phyloP scores from a whole-genome alignment of 2,113 vertebrate species.

The Sitta europaea region DNA sequence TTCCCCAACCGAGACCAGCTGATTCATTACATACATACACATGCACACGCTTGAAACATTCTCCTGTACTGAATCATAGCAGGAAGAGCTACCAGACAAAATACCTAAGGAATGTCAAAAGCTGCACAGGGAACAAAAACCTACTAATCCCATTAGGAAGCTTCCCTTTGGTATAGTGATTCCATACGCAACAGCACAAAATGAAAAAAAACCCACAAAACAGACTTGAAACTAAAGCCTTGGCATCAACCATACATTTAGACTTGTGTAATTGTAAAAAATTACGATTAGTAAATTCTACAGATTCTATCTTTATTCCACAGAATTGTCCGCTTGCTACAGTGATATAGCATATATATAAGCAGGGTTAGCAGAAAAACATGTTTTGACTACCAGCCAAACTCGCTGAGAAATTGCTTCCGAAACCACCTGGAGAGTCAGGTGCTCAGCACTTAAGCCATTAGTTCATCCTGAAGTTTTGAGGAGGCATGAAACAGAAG shows the following conservation, averaged over 20 bases:
- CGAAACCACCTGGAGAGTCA: background rate
- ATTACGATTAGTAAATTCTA: background rate
- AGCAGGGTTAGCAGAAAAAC: background rate
- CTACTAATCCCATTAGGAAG: conserved; percentile 73
- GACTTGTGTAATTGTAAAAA: background rate
- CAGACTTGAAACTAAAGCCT: background rate
- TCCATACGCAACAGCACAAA: background rate
- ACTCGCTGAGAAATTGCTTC: background rate
- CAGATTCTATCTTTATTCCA: background rate
- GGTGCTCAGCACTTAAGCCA: background rate
- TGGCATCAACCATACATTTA: background rate
- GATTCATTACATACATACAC: conserved; percentile 62
- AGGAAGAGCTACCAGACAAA: conserved; percentile 56
- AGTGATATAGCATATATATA: background rate
- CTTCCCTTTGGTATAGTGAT: conserved; percentile 28
- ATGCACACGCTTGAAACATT: conserved; percentile 67
- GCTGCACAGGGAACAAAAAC: conserved; percentile 45
- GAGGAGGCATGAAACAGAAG: background rate
- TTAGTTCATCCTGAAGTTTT: background rate
- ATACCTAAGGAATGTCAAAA: conserved; percentile 68
- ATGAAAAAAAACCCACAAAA: background rate
- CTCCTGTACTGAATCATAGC: conserved; percentile 66
- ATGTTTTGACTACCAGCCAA: background rate
- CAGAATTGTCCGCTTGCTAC: background rate
- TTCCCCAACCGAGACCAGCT: conserved; percentile 55